phyloP scores from a whole-genome alignment of 2,113 vertebrate genomes.

The Otis tarda region DNA sequence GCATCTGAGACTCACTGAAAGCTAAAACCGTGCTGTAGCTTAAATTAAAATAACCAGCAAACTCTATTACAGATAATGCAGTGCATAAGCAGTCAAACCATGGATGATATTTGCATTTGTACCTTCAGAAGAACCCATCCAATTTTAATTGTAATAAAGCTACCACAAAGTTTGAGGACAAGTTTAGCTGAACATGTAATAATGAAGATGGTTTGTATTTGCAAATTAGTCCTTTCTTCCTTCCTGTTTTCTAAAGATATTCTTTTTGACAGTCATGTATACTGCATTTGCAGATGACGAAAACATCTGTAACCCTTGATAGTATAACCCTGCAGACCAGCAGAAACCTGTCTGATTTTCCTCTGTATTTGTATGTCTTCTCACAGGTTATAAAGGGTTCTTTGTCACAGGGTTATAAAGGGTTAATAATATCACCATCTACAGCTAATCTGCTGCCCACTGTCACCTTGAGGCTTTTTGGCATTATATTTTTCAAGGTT shows the following conservation, averaged over 20 bases:
- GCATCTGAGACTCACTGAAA: neutral
- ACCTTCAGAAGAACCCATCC: neutral
- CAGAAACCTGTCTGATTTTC: neutral
- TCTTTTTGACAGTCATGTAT: neutral
- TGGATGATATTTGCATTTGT: neutral
- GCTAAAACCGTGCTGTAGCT: neutral
- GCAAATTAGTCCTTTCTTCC: neutral
- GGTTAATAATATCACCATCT: neutral
- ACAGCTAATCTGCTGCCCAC: neutral
- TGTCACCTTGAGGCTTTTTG: neutral
- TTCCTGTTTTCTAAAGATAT: neutral
- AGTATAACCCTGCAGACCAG: neutral
- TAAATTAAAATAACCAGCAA: constrained; percentile 9
- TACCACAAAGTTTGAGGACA: neutral
- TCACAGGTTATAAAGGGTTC: neutral
- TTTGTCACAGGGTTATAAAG: neutral
- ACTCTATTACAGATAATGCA: neutral
- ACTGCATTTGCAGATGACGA: neutral
- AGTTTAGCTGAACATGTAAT: neutral
- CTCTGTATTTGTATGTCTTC: neutral
- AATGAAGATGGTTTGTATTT: neutral
- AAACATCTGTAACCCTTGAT: neutral
- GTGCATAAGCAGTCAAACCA: neutral
- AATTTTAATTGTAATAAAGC: neutral
- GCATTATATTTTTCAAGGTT: neutral